Evolutionary conservation across 1,140 invertebrate species (phyloP), one percentile per base, ranked within the genome.

Genomic region (Drosophila pectinifera): DNA sequence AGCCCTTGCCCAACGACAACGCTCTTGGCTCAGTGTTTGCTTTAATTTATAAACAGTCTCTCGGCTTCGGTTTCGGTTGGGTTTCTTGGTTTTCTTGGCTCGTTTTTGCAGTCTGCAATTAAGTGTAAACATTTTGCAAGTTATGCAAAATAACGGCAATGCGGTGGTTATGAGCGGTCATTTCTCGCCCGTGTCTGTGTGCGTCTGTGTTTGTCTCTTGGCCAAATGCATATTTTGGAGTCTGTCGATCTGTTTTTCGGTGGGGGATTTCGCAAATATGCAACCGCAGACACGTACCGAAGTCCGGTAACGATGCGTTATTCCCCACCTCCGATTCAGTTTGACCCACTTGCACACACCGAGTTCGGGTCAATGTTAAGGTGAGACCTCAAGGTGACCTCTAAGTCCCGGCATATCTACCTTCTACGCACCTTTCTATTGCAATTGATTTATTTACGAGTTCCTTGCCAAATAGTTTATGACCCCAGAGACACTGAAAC

Each of bases 351-450:
- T 73, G 61, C 10, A 24, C 24, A 36, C 43, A 34, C 34, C 38
- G 68, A 80, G 76, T 74, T 80, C 69, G 42, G 80, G 77, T 84
- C 84, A 89, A 78, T 89, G 84, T 72, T 84, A 89, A 90, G 84
- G 84, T 89, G 64, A 73, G 3, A 31, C 28, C 28, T 3, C 31
- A 18, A 39, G 22, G 41, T 28, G 49, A 28, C 31, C 67, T 39
- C 58, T 42, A 28, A 14, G 4, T 36, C 26, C 22, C n/a, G 1
- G 8, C 2, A 18, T n/a, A 18, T 51, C 18, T 26, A 36, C 38
- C 38, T 43, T 43, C 10, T 0, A 14, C 8, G 62, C 36, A 61
- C 61, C 38, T 74, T 74, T 74, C 42, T 54, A 39, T 46, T 16
- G 1, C 72, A 53, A 69, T 73, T 65, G 57, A 53, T 53, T 53